phyloP scores from a whole-genome alignment of 2,888 invertebrate species.

The Drosophila gaucha region DNA sequence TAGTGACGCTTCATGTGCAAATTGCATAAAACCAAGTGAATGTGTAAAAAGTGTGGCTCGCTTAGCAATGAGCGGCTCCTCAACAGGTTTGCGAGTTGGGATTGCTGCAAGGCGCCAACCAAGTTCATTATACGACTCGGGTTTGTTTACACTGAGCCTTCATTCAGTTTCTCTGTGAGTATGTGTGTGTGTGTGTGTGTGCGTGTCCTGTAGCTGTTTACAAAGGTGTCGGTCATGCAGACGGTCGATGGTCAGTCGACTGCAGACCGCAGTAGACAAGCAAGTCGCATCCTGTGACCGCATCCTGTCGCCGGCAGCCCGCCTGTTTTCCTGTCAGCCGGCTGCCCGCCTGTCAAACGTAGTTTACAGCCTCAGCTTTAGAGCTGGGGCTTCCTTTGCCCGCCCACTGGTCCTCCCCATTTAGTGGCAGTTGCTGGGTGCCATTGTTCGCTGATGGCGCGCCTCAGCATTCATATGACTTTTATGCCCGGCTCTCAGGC shows the following conservation, averaged over 20 bases:
- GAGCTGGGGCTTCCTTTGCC: slow-evolving; percentile 8
- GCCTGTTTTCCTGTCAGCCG: slow-evolving; percentile 29
- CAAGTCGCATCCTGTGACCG: slow-evolving; percentile 70
- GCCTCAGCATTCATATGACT: slow-evolving; percentile 63
- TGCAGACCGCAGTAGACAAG: slow-evolving; percentile 57
- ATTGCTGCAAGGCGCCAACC: slow-evolving; percentile 3
- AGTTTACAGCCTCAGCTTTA: slow-evolving; percentile 48
- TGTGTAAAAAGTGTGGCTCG: slow-evolving; percentile 57
- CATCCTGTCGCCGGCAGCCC: slow-evolving; percentile 72
- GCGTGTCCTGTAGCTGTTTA: slow-evolving; percentile 57
- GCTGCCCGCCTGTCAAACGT: slow-evolving; percentile 32
- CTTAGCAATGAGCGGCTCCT: slow-evolving; percentile 43
- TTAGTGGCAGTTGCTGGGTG: slow-evolving; percentile 2
- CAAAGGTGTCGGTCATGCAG: slow-evolving; percentile 70
- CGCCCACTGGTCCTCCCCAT: neutral
- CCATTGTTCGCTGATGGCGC: slow-evolving; percentile 46
- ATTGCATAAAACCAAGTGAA: slow-evolving; percentile 54
- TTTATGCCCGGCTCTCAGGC: slow-evolving; percentile 37
- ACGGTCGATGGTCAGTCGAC: slow-evolving; percentile 40
- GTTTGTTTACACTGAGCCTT: slow-evolving; percentile 55
- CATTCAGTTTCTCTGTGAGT: slow-evolving; percentile 12
- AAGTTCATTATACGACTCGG: slow-evolving; percentile 61
- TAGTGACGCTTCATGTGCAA: slow-evolving; percentile 46
- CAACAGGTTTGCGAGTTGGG: slow-evolving; percentile 56
- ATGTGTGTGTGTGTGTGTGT: slow-evolving; percentile 1